A percentile compares a stretch with the other conserved stretches of the same genome.
phyloP scores from a whole-genome alignment of 2,888 invertebrate genomes.

The Camponotus fellah region DNA sequence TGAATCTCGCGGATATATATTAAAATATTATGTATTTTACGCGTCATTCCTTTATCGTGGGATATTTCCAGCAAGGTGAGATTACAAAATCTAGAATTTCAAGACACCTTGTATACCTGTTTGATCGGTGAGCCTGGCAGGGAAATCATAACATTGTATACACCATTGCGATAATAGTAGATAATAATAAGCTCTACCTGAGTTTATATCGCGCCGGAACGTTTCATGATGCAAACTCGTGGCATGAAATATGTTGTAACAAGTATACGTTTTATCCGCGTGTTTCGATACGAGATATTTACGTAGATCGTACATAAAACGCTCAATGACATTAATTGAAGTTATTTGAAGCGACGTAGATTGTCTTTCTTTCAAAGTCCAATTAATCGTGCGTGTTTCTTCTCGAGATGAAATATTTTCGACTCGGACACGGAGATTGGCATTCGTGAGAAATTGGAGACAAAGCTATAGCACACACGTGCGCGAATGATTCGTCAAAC shows the following conservation, averaged over 20 bases:
- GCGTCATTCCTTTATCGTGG: too few species aligned
- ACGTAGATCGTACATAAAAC: background rate
- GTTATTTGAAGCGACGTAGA: background rate
- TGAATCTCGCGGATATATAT: background rate
- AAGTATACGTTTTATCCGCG: constrained; percentile 22
- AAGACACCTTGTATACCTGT: background rate
- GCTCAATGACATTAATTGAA: constrained; percentile 21
- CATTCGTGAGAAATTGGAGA: constrained; percentile 44
- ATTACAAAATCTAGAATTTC: background rate
- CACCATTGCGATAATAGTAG: background rate
- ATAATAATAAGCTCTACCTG: constrained; percentile 38
- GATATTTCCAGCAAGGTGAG: background rate
- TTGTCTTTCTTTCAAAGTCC: background rate
- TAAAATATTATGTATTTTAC: too few species aligned
- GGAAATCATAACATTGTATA: constrained; percentile 32
- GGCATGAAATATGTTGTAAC: constrained; percentile 34
- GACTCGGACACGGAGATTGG: background rate
- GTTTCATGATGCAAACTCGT: constrained; percentile 27
- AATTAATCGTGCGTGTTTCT: background rate
- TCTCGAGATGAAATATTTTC: constrained; percentile 13
- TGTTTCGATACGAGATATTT: constrained; percentile 23
- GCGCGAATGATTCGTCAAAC: constrained; percentile 18
- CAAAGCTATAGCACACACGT: constrained; percentile 3
- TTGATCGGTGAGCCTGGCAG: background rate
- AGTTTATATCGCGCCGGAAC: constrained; percentile 12